These are phyloP conservation scores for Pantherophis alleghaniensis DNA, from an alignment of 2,797 vertebrate species.

Conservation along the genomic window DNA sequence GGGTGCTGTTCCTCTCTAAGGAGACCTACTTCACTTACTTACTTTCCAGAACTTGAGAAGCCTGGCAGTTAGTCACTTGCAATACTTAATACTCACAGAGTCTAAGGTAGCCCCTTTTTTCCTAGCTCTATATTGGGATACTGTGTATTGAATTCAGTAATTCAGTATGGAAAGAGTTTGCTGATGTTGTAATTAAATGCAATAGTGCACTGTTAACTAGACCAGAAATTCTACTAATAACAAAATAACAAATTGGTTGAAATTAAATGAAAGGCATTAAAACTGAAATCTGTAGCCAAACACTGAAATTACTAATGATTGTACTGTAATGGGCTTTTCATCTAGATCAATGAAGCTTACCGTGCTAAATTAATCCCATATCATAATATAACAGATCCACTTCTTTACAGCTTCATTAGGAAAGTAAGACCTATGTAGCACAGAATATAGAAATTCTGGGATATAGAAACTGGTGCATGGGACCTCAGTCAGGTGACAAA, in stretches of 20 bases:
- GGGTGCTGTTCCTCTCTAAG: not conserved
- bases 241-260: not conserved
- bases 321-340: not conserved
- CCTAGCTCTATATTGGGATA: not conserved
- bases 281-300: not conserved
- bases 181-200: not conserved
- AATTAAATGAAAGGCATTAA: not conserved
- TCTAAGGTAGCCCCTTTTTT: not conserved
- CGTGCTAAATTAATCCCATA: not conserved
- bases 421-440: not conserved
- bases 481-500: not conserved
- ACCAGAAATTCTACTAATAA: not conserved
- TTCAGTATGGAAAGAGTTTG: not conserved
- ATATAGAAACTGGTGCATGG: not conserved
- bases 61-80: not conserved
- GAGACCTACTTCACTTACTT: not conserved
- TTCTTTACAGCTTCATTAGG: not conserved
- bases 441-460: not conserved
- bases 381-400: not conserved
- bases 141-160: not conserved
- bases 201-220: not conserved
- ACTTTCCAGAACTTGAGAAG: not conserved
- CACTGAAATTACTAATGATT: not conserved
- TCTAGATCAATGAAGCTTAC: not conserved
- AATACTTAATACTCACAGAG: not conserved